Conservation (phyloP, 2,888 invertebrate species). For the Apantesis nais region DNA sequence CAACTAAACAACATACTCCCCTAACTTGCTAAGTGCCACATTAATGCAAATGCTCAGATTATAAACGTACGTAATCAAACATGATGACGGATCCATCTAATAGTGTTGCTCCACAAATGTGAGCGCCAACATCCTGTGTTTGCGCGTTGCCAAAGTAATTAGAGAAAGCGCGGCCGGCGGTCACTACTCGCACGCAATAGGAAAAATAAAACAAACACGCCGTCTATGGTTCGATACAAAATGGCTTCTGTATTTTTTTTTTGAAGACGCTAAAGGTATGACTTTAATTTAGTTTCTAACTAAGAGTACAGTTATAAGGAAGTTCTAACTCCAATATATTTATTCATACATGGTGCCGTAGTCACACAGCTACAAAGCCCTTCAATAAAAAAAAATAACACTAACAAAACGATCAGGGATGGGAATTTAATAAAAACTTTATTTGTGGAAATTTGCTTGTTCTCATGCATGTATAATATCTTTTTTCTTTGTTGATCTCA, state of each 20-base stretch:
- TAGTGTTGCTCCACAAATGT: conserved; percentile 52
- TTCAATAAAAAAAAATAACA: too few species aligned
- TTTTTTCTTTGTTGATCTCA: too few species aligned
- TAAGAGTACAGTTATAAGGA: too few species aligned
- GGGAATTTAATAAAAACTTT: too few species aligned
- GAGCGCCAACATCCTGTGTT: conserved; percentile 51
- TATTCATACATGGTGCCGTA: too few species aligned
- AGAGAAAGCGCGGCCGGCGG: conserved; percentile 63
- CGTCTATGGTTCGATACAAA: background rate
- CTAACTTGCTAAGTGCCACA: conserved; percentile 10
- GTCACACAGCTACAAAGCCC: too few species aligned
- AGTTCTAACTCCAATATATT: background rate
- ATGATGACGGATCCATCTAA: conserved; percentile 36
- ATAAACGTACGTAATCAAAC: conserved; percentile 16
- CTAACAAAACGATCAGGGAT: too few species aligned
- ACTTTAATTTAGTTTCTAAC: too few species aligned
- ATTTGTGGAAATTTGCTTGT: too few species aligned
- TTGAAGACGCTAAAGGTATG: too few species aligned
- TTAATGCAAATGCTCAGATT: conserved; percentile 31
- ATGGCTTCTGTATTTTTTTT: background rate
- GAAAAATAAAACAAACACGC: conserved; percentile 47
- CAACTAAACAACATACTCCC: background rate
- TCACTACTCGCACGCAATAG: conserved; percentile 38
- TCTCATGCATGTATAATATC: too few species aligned
- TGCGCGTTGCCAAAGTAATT: conserved; percentile 58